These are phyloP conservation scores for Microtus ochrogaster DNA, from an alignment of 2,113 vertebrate genomes.

Conservation along the genomic window DNA sequence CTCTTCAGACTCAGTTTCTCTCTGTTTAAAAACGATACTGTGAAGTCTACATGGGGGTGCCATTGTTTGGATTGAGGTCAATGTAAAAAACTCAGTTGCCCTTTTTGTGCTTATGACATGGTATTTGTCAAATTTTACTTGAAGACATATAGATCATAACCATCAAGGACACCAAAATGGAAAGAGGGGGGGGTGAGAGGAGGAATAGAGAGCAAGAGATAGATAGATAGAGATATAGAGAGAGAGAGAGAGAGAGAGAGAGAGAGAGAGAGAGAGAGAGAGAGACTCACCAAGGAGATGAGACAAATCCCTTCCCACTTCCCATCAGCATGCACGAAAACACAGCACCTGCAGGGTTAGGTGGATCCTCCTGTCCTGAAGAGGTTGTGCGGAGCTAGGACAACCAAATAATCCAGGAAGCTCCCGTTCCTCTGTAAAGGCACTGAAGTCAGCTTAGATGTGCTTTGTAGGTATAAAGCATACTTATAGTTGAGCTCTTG, in stretches of 20 bases:
- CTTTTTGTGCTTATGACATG: too few species aligned
- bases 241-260: not conserved
- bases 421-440: slow-evolving; percentile 69
- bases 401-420: slow-evolving; percentile 66
- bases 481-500: slow-evolving; percentile 65
- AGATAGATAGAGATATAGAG: too few species aligned
- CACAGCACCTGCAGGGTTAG: slow-evolving; percentile 58
- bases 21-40: not conserved
- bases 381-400: slow-evolving; percentile 78
- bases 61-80: not conserved
- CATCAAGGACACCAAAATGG: not conserved
- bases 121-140: not conserved
- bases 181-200: not conserved
- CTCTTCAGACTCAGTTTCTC: not conserved
- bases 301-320: slow-evolving; percentile 74
- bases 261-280: too few species aligned
- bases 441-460: slow-evolving; percentile 57
- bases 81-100: not conserved
- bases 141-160: too few species aligned
- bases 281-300: not conserved
- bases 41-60: not conserved
- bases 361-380: slow-evolving; percentile 38
- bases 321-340: slow-evolving; percentile 42
- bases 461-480: slow-evolving; percentile 61
- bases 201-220: too few species aligned